Evolutionary conservation across 2,113 vertebrate species (phyloP), one percentile per base, ranked within the genome.

Genomic region (Himantopus leucocephalus): DNA sequence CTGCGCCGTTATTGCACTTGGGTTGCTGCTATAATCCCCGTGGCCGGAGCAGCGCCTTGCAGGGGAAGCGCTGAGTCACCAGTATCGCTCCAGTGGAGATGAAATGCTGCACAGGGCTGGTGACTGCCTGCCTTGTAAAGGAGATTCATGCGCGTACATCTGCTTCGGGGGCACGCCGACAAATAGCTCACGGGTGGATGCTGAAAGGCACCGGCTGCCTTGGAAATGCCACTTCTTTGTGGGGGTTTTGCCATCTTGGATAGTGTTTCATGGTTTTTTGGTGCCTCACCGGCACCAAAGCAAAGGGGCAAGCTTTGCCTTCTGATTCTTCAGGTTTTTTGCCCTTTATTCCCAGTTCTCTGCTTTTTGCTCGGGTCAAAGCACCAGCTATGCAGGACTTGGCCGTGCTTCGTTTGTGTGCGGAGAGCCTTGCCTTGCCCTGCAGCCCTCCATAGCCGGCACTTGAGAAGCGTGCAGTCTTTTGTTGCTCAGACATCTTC

Each of bases 21-120:
- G 48, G 63, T 23, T 93, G 78, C 66, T 92, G 89, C 78, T 91
- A 2, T 85, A 91, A 90, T 92, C 92, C 70, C 75, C 81, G 18
- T 41, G 1, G 1, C 58, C 8, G 66, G 89, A 85, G 91, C 74
- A 58, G 70, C 2, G 14, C 85, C 79, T 79, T n/a, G 89, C 82
- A 77, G 86, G 87, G 90, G 68, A 70, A 94, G 90, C 3, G 37
- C 96, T 96, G 97, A 96, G 74, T 97, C 93, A 94, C 94, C 84
- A 56, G 45, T 20, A 53, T 45, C 5, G 21, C 87, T 88, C 93
- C 84, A 62, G 63, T 50, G 50, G 84, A 87, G 95, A 52, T 48
- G 81, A 94, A 89, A 53, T 6, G 80, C 70, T 58, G 88, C 89
- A 19, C 56, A 1, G 58, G 84, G 62, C 52, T 29, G 9, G 43